Conservation (phyloP, 1,140 invertebrate species). For the Platorchestia sp. region DNA sequence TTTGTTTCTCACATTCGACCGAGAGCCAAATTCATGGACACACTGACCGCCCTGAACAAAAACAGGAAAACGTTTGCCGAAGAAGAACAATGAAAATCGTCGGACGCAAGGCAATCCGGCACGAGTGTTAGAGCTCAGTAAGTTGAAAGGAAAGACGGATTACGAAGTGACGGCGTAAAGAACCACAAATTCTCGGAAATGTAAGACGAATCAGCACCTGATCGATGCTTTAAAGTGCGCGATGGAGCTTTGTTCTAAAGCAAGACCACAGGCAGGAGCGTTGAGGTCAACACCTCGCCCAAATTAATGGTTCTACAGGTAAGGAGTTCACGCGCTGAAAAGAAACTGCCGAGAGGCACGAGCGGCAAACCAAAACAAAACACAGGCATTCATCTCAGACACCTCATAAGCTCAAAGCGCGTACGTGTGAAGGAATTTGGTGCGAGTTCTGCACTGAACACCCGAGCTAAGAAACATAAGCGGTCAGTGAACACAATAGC, state of each 20-base stretch:
- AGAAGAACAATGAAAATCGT: not conserved
- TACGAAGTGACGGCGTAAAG: not conserved
- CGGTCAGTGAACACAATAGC: not conserved
- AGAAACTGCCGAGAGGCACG: not conserved
- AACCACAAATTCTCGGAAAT: not conserved
- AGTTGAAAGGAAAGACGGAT: not conserved
- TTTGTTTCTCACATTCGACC: slow-evolving; percentile 26
- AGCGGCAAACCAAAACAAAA: slow-evolving; percentile 35
- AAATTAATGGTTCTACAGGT: slow-evolving; percentile 20
- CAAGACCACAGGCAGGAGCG: not conserved
- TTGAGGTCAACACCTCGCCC: not conserved
- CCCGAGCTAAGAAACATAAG: not conserved
- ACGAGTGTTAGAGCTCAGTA: not conserved
- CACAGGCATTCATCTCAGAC: slow-evolving; percentile 23
- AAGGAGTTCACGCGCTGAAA: slow-evolving; percentile 4
- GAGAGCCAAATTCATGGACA: slow-evolving; percentile 15
- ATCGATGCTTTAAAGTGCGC: not conserved
- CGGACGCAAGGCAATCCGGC: not conserved
- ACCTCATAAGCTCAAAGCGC: not conserved
- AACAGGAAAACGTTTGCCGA: not conserved
- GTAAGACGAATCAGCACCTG: not conserved
- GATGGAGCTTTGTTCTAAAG: not conserved
- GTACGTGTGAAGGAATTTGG: not conserved
- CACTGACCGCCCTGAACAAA: slow-evolving; percentile 12
- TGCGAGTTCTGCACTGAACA: not conserved